Conservation (phyloP, 2,113 vertebrate species). For the Calypte anna region DNA sequence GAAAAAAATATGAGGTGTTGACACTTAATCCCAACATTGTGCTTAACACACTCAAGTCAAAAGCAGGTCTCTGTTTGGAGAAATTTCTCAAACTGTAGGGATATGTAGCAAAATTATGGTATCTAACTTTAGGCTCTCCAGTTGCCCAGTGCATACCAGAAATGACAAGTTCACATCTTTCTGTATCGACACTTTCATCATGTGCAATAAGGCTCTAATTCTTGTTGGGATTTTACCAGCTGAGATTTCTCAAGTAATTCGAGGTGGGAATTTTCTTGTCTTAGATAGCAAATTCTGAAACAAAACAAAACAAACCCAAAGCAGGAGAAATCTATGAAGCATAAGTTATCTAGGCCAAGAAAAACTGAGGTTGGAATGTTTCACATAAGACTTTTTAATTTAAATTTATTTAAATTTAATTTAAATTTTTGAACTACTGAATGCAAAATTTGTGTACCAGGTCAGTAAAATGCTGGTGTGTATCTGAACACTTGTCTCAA, state of each 20-base stretch:
- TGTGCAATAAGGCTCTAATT: background rate
- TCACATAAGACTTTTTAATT: background rate
- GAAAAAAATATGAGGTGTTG: background rate
- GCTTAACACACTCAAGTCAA: background rate
- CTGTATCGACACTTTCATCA: background rate
- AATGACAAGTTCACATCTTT: constrained; percentile 29
- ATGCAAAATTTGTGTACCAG: background rate
- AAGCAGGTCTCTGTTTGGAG: background rate
- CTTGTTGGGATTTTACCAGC: constrained; percentile 32
- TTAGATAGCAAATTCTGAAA: background rate
- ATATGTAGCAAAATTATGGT: background rate
- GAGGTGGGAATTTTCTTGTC: constrained; percentile 28
- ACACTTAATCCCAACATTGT: background rate
- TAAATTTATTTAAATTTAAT: background rate
- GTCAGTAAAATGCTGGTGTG: background rate
- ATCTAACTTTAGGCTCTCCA: background rate
- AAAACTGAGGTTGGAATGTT: background rate
- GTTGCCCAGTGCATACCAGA: background rate
- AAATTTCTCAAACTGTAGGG: background rate
- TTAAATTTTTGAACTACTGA: background rate
- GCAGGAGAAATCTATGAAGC: background rate
- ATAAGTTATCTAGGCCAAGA: background rate
- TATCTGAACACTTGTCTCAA: background rate
- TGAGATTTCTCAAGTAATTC: constrained; percentile 25
- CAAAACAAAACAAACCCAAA: background rate